These are phyloP conservation scores for Psilopsiagon aurifrons DNA, from an alignment of 2,113 vertebrate species.

Conservation along the genomic window DNA sequence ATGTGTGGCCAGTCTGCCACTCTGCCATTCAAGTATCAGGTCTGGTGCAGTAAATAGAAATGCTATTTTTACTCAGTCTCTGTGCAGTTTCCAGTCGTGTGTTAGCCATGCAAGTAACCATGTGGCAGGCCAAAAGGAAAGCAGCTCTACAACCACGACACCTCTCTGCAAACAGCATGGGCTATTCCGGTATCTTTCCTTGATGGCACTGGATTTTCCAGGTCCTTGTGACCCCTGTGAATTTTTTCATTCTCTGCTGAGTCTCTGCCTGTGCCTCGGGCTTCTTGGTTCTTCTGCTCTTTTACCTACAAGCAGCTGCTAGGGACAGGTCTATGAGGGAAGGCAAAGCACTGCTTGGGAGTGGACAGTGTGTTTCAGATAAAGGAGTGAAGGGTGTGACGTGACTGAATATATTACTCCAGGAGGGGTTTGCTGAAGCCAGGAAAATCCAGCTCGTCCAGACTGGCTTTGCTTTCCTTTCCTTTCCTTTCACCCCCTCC, in stretches of 20 bases:
- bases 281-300: neutral
- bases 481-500: constrained; percentile 41
- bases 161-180: neutral
- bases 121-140: constrained; percentile 3
- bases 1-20: neutral
- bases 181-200: neutral
- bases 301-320: neutral
- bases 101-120: neutral
- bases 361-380: neutral
- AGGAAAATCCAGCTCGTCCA: constrained; percentile 39
- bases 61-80: neutral
- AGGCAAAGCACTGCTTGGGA: neutral
- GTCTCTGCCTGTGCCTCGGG: neutral
- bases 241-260: neutral
- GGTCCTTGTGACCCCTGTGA: neutral
- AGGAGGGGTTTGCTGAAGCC: constrained; percentile 2
- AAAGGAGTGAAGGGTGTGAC: neutral
- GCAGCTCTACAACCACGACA: neutral
- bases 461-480: constrained; percentile 34
- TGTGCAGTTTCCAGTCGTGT: neutral
- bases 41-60: neutral
- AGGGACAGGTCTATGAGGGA: rapidly evolving
- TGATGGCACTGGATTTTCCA: neutral
- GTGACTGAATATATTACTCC: neutral
- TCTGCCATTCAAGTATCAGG: neutral